A percentile compares a stretch with the other conserved stretches of the same genome.
Conservation (phyloP, 2,113 vertebrate species). For the Rhea pennata region DNA sequence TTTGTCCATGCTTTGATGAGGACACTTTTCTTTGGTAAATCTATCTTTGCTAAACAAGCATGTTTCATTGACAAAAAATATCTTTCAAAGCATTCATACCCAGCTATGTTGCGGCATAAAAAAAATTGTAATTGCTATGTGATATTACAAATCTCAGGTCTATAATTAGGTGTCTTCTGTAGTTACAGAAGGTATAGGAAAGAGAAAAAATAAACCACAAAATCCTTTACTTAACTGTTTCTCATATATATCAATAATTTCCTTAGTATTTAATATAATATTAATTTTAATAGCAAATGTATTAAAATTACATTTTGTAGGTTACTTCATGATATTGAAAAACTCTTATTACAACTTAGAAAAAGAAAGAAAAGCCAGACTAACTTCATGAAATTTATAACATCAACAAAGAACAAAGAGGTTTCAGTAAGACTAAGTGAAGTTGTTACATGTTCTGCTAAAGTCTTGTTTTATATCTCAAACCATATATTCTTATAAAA, state of each 20-base stretch:
- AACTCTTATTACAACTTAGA: neutral
- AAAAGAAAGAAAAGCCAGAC: neutral
- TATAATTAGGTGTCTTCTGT: conserved; percentile 9
- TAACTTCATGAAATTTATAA: neutral
- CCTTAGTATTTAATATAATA: neutral
- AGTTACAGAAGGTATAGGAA: neutral
- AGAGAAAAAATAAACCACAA: neutral
- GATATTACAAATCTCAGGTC: neutral
- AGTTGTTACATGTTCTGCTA: neutral
- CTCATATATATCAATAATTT: neutral
- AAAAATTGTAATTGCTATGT: neutral
- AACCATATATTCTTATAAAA: neutral
- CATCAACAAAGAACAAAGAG: neutral
- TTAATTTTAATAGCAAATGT: neutral
- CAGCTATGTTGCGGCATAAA: neutral
- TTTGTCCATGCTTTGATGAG: neutral
- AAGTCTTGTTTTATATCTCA: neutral
- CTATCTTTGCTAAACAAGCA: neutral
- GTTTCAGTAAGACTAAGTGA: neutral
- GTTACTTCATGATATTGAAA: neutral
- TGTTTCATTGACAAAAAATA: neutral
- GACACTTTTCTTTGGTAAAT: neutral
- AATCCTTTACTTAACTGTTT: neutral
- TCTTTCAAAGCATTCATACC: neutral
- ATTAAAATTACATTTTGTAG: neutral